These are phyloP conservation scores for Aelia acuminata DNA, from an alignment of 2,888 invertebrate genomes.

Conservation along the genomic window DNA sequence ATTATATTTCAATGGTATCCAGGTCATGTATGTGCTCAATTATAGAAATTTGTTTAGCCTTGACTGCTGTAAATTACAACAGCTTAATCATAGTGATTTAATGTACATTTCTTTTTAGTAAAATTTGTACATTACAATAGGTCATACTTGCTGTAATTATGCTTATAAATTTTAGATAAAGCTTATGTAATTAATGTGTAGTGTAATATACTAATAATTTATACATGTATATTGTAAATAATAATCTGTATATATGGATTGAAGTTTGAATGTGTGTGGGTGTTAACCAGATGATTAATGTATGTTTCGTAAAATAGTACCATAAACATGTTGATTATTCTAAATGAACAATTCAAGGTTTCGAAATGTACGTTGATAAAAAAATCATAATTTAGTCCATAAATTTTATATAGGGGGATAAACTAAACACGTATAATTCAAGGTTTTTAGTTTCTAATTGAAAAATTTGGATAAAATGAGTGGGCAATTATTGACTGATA, in stretches of 20 bases:
- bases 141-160: not conserved
- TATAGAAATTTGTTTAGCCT: not conserved
- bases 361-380: no score
- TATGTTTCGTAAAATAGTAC: no score
- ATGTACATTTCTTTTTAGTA: not conserved
- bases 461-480: no score
- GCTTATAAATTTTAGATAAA: not conserved
- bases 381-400: no score
- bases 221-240: not conserved
- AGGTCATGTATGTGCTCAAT: not conserved
- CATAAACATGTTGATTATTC: not conserved
- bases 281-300: not conserved
- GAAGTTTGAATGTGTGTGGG: not conserved
- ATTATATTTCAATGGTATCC: not conserved
- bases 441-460: no score
- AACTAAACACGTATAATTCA: no score
- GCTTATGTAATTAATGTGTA: constrained; percentile 24
- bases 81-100: not conserved
- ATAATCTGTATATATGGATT: not conserved
- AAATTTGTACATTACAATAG: not conserved
- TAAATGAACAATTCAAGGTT: no score
- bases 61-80: not conserved
- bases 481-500: no score
- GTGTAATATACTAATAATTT: not conserved
- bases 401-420: no score